Percentiles rank a stretch among this genome's conserved stretches.
Conservation (phyloP, 2,797 vertebrate species). For the Arrhamphus sclerolepis region DNA sequence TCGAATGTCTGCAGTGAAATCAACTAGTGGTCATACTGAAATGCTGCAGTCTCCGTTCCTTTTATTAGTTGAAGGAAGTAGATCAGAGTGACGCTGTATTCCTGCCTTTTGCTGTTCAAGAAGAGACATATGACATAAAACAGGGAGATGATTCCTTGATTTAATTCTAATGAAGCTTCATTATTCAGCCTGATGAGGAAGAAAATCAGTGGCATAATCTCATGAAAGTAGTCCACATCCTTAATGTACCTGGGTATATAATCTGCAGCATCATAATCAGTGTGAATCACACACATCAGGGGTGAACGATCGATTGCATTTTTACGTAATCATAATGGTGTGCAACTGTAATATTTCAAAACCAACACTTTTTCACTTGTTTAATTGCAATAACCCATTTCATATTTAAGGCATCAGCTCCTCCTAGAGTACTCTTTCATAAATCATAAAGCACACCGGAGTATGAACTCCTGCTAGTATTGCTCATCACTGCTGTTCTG, state of each 20-base stretch:
- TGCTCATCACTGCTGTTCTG: conserved; percentile 24
- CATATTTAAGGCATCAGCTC: too few species aligned
- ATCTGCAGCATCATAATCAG: too few species aligned
- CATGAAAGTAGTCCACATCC: too few species aligned
- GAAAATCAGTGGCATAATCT: neutral
- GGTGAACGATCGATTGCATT: too few species aligned
- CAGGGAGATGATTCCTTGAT: neutral
- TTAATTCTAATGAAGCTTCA: neutral
- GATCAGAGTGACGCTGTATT: neutral
- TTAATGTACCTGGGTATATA: too few species aligned
- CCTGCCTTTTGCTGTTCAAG: neutral
- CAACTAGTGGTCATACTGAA: conserved; percentile 29
- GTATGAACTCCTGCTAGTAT: conserved; percentile 32
- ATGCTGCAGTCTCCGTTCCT: conserved; percentile 3
- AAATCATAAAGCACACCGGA: too few species aligned
- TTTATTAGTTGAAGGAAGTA: neutral
- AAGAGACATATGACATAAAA: too few species aligned
- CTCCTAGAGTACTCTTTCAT: too few species aligned
- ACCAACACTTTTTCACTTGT: too few species aligned
- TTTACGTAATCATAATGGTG: conserved; percentile 1
- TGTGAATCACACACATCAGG: too few species aligned
- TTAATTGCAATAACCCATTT: too few species aligned
- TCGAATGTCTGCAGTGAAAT: conserved; percentile 31
- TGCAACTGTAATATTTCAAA: neutral
- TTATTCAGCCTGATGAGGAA: neutral